A percentile compares a stretch with the other conserved stretches of the same genome.
phyloP scores from a whole-genome alignment of 2,888 invertebrate species.

The Auanema sp. region DNA sequence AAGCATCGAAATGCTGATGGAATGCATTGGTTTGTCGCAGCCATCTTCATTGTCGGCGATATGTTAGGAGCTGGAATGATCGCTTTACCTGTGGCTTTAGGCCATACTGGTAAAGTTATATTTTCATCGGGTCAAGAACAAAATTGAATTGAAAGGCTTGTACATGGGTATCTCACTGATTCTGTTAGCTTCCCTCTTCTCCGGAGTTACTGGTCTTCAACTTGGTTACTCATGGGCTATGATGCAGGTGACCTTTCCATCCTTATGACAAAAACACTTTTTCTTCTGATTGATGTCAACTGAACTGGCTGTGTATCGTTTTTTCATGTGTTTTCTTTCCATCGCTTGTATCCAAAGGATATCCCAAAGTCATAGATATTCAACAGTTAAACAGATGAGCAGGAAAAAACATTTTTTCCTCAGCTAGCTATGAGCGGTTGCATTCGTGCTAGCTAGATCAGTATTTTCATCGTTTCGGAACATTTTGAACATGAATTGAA shows the following conservation, averaged over 20 bases:
- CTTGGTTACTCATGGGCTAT: constrained; percentile 49
- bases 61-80: constrained; percentile 49
- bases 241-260: constrained; percentile 28
- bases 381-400: too few species aligned
- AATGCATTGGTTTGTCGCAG: constrained; percentile 38
- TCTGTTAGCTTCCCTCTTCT: constrained; percentile 28
- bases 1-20: constrained; percentile 31
- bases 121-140: not conserved
- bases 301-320: too few species aligned
- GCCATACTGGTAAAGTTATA: constrained; percentile 27
- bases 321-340: too few species aligned
- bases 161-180: constrained; percentile 23
- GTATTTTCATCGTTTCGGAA: too few species aligned
- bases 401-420: too few species aligned
- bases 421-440: too few species aligned
- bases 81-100: constrained; percentile 37
- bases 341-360: too few species aligned
- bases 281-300: too few species aligned
- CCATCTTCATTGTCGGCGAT: constrained; percentile 44
- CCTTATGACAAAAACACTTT: too few species aligned
- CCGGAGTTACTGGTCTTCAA: constrained; percentile 45
- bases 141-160: not conserved
- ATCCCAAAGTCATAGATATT: too few species aligned
- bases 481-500: too few species aligned
- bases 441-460: too few species aligned